These are phyloP conservation scores for Planiliza haematocheilus DNA, from an alignment of 2,113 vertebrate species.

Conservation along the genomic window DNA sequence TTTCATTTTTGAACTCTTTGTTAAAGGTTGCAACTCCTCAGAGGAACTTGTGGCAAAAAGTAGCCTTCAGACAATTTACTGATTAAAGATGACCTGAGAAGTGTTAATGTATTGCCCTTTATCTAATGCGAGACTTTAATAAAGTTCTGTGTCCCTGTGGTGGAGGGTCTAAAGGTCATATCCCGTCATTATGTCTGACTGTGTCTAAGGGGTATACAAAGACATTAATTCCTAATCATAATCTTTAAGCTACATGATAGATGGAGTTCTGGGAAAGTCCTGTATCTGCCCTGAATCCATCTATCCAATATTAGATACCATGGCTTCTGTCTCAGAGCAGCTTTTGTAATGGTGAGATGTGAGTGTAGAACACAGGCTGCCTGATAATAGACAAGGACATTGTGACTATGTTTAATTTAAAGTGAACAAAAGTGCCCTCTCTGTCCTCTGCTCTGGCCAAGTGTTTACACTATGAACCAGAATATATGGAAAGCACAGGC, in stretches of 20 bases:
- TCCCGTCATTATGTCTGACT: slow-evolving; percentile 1
- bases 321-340: background rate
- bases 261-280: background rate
- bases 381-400: background rate
- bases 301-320: background rate
- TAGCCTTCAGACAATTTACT: slow-evolving; percentile 13
- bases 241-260: background rate
- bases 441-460: background rate
- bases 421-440: slow-evolving; percentile 1
- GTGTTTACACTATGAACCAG: slow-evolving; percentile 4
- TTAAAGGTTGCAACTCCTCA: slow-evolving; percentile 45
- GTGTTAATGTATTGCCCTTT: background rate
- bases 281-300: background rate
- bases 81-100: slow-evolving; percentile 32
- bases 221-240: background rate
- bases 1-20: slow-evolving; percentile 39
- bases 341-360: background rate
- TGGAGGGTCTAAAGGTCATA: background rate
- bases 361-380: background rate
- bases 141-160: background rate
- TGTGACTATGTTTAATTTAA: background rate
- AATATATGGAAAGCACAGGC: background rate
- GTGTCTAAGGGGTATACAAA: background rate
- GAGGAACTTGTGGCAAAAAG: slow-evolving; percentile 31
- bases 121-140: background rate